Percentiles rank a stretch among this genome's conserved stretches.
Conservation (phyloP, 2,797 vertebrate genomes). For the Danio albolineatus region DNA sequence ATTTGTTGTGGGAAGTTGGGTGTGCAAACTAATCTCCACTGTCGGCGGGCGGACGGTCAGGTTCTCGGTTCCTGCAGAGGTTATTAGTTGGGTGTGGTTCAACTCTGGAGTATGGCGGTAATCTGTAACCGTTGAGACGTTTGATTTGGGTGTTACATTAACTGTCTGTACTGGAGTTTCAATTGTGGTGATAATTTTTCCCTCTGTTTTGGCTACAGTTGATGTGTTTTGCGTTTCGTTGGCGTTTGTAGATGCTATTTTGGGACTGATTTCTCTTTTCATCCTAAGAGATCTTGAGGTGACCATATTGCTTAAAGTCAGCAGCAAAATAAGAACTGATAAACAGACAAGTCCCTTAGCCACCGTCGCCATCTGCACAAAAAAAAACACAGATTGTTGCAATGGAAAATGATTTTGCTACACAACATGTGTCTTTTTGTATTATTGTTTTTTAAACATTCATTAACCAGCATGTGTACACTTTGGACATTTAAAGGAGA, state of each 20-base stretch:
- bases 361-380: slow-evolving; percentile 43
- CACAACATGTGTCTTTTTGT: no score
- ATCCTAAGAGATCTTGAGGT: background rate
- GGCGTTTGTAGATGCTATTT: background rate
- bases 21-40: slow-evolving; percentile 9
- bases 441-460: no score
- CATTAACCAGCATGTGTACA: no score
- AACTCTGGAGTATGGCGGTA: background rate
- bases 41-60: background rate
- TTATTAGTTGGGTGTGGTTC: background rate
- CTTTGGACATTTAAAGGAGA: background rate
- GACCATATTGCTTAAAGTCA: slow-evolving; percentile 34
- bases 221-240: background rate
- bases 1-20: background rate
- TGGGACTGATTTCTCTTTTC: background rate
- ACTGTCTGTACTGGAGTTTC: background rate
- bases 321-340: slow-evolving; percentile 49
- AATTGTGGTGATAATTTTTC: background rate
- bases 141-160: background rate
- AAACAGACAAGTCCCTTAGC: slow-evolving; percentile 20
- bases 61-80: slow-evolving; percentile 34
- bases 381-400: slow-evolving; percentile 28
- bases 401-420: no score
- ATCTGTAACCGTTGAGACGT: background rate
- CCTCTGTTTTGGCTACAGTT: background rate